phyloP scores from a whole-genome alignment of 2,797 vertebrate genomes.

The Rhadinocentrus ornatus region DNA sequence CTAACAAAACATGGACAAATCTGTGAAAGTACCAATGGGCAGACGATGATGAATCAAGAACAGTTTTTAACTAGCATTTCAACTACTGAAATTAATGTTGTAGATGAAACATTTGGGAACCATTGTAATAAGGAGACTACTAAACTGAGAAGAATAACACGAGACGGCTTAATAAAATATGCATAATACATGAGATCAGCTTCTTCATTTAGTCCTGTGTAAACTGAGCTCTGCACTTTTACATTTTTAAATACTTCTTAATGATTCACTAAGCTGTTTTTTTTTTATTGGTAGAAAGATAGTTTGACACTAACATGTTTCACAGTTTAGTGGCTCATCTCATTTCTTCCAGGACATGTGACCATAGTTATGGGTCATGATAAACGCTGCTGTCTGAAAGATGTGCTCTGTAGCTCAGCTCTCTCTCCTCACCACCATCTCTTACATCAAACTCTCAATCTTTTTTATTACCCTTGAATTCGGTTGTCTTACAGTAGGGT shows the following conservation, averaged over 20 bases:
- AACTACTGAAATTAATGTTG: no score
- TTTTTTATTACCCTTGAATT: constrained; percentile 27
- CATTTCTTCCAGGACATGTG: constrained; percentile 14
- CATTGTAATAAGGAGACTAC: background rate
- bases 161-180: background rate
- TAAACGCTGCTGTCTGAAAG: constrained; percentile 29
- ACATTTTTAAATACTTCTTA: background rate
- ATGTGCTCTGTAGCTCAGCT: constrained; percentile 20
- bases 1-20: no score
- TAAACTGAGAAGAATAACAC: background rate
- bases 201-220: background rate
- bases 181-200: background rate
- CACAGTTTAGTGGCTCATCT: background rate
- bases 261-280: background rate
- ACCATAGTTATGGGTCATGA: constrained; percentile 26
- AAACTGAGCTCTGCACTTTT: background rate
- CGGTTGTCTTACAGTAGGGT: background rate
- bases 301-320: background rate
- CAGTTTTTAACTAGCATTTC: no score
- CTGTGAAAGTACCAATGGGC: no score
- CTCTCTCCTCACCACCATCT: constrained; percentile 16
- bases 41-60: no score
- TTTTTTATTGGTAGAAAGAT: background rate
- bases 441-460: constrained; percentile 20
- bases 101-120: no score